Conservation (phyloP, 1,140 invertebrate genomes). For the Brachionus koreanus region DNA sequence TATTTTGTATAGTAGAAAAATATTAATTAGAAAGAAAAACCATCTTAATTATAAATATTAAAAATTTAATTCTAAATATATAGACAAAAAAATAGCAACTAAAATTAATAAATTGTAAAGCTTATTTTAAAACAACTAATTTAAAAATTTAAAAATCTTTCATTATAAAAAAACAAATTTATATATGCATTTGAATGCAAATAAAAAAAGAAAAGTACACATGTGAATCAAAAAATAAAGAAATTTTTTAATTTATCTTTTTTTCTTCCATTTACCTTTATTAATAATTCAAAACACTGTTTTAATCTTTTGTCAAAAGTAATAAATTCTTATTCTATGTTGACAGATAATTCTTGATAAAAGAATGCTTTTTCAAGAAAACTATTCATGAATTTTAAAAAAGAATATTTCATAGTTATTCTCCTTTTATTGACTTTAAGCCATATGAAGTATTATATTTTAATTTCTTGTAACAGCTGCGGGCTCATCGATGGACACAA, state of each 20-base stretch:
- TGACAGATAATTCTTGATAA: no score
- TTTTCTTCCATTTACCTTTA: not conserved
- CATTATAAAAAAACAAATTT: not conserved
- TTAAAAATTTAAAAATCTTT: not conserved
- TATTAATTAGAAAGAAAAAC: no score
- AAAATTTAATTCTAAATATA: no score
- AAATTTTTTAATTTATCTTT: not conserved
- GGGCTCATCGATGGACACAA: no score
- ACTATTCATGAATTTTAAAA: no score
- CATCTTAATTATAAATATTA: no score
- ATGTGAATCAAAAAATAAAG: not conserved
- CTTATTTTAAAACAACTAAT: not conserved
- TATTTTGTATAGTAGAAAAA: no score
- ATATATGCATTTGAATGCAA: not conserved
- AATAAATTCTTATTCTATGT: not conserved
- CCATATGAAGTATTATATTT: no score
- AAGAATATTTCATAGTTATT: no score
- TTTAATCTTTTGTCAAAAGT: not conserved
- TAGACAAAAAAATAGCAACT: not conserved
- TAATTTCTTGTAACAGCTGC: no score
- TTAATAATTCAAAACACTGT: not conserved
- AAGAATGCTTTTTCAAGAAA: no score
- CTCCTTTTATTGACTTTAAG: no score
- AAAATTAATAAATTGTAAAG: constrained; percentile 1
- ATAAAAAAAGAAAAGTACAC: not conserved